A percentile compares a stretch with the other conserved stretches of the same genome.
Evolutionary conservation across 1,140 invertebrate genomes (phyloP).

Genomic region (Aleiodes sp.): DNA sequence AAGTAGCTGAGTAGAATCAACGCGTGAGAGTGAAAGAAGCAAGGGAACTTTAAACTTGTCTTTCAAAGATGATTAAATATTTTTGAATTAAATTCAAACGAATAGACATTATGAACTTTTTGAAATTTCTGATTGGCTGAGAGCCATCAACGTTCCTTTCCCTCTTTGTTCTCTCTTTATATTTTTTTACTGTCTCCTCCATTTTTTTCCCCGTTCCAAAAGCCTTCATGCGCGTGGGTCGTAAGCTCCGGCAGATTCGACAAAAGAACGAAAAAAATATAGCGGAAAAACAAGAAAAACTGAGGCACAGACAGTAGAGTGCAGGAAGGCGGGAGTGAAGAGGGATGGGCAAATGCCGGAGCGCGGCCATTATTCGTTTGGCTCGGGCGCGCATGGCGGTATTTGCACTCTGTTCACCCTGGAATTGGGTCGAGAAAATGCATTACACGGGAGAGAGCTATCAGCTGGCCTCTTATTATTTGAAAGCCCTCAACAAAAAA

Average conservation of each 20-base stretch:
- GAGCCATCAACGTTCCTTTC: slow-evolving; percentile 46
- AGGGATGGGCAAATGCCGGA: slow-evolving; percentile 1
- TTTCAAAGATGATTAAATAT: too few species aligned
- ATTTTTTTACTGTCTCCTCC: slow-evolving; percentile 40
- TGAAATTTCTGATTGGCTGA: slow-evolving; percentile 56
- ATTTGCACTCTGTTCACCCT: slow-evolving; percentile 1
- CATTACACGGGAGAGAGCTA: background rate
- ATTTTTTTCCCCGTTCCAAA: slow-evolving; percentile 42
- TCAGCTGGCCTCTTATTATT: too few species aligned
- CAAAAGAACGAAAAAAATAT: background rate
- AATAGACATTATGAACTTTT: too few species aligned
- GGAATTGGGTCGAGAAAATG: slow-evolving; percentile 13
- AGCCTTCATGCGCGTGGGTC: slow-evolving; percentile 23
- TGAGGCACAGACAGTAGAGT: background rate
- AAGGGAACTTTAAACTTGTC: too few species aligned
- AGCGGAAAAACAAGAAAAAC: background rate
- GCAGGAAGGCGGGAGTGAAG: background rate
- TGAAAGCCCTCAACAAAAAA: too few species aligned
- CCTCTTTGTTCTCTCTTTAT: background rate
- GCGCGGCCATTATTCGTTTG: slow-evolving; percentile 17
- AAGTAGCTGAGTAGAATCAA: slow-evolving; percentile 15
- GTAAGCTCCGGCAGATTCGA: background rate
- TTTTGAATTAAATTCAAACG: too few species aligned
- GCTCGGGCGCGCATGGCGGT: slow-evolving; percentile 14
- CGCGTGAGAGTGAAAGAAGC: background rate